Base-by-base conservation (phyloP, 37 sponge, comb jelly and placozoan species). In the Halisarca cf. caerulea region DNA sequence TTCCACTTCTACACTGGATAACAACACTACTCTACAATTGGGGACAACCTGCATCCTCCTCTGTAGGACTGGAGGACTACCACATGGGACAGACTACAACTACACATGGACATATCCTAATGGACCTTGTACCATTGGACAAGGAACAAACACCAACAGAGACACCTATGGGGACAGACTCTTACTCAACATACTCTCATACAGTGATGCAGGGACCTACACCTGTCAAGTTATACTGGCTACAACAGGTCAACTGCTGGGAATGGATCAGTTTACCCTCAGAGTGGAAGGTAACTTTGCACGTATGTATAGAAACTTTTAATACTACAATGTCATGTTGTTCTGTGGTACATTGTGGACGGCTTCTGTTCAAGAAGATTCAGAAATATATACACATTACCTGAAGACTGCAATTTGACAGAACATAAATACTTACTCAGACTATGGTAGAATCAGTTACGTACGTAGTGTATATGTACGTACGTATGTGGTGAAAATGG, bases 101-200 rank as follows among this genome's bases (percentile, higher is more conserved):
- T 74, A 74, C 77, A 74, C 77, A 40, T 74, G 77, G 77, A 74
- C 77, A 20, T 74, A 44, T 41, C 77, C 77, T 44, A 74, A 74
- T 74, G 77, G 77, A 74, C 77, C 77, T 4, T 74, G 77, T 74
- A 25, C 38, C 24, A 25, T 74, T 37, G 77, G 77, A 74, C 41
- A 74, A 44, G 77, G 77, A 40, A 43, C 18, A 32, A 74, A 74
- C 45, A 32, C 77, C 39, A 74, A 74, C 44, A 74, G 77, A 40
- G 41, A 43, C 43, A 74, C 77, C 77, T 74, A 74, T 23, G 25
- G 25, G 42, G 77, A 74, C 77, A 74, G 77, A 40, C 39, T 74
- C 41, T 37, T 74, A 23, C 21, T 74, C 43, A 74, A 74, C 45
- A 40, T 74, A n/a, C 45, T 74, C 38, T 40, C 77, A n/a, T 20